Percentiles rank a stretch among this genome's conserved stretches.
These are phyloP conservation scores for Mormyrus hasselquistii DNA, from an alignment of 2,797 vertebrate species.

Conservation along the genomic window DNA sequence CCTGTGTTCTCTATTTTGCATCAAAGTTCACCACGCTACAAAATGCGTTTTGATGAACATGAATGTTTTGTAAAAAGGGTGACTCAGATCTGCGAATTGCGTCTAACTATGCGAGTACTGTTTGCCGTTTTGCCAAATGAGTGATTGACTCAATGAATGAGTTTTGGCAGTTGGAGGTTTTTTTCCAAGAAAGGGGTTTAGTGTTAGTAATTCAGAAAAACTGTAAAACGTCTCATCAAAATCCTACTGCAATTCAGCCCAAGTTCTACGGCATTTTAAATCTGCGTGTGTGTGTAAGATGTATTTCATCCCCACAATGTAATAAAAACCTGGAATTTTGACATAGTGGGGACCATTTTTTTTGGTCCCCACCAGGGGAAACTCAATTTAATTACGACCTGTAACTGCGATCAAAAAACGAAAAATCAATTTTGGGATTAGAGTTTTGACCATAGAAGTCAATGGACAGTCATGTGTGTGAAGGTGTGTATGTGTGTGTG, in stretches of 20 bases:
- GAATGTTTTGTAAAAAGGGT: background rate
- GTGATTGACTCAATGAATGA: background rate
- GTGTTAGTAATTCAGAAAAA: background rate
- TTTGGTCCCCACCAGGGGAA: background rate
- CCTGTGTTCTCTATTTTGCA: background rate
- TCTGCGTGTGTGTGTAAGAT: background rate
- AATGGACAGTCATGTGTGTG: background rate
- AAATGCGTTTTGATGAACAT: background rate
- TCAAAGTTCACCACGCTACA: background rate
- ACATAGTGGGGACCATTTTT: background rate
- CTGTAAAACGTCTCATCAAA: background rate
- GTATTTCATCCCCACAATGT: background rate
- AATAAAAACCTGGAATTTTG: background rate
- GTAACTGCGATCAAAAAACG: background rate
- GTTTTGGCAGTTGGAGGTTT: background rate
- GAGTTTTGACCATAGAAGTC: background rate
- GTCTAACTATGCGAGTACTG: background rate
- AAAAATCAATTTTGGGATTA: background rate
- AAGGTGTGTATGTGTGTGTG: background rate
- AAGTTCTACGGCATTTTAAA: background rate
- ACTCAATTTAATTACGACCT: background rate
- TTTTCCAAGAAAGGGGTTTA: background rate
- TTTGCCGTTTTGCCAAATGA: background rate
- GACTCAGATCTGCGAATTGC: background rate
- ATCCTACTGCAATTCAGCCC: background rate